phyloP scores from a whole-genome alignment of 2,888 invertebrate species.

The Chrysotoxum bicinctum region DNA sequence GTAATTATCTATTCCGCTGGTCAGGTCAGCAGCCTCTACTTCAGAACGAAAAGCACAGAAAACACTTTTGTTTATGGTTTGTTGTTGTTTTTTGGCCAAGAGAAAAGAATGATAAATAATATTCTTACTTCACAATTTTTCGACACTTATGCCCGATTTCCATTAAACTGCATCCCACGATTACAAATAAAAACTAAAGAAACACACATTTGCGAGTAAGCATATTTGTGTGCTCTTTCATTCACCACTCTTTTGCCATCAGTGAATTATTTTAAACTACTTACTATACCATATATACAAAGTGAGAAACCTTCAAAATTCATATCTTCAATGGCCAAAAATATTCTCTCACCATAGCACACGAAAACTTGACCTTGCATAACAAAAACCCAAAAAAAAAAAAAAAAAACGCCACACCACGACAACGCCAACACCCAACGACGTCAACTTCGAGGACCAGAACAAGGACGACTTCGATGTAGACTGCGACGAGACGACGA shows the following conservation, averaged over 20 bases:
- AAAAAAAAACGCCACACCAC: neutral
- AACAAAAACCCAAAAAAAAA: constrained; percentile 23
- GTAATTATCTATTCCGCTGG: too few relatives aligned
- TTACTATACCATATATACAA: neutral
- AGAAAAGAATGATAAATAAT: too few relatives aligned
- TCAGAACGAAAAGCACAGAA: too few relatives aligned
- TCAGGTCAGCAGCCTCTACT: too few relatives aligned
- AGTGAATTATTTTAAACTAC: neutral
- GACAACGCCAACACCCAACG: neutral
- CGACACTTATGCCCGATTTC: too few relatives aligned
- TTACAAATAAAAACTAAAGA: too few relatives aligned
- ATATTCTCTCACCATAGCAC: constrained; percentile 6
- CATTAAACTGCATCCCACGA: too few relatives aligned
- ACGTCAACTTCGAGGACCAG: neutral
- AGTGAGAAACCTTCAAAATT: neutral
- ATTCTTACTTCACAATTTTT: too few relatives aligned
- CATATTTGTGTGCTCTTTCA: neutral
- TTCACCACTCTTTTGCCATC: neutral
- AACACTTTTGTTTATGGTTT: too few relatives aligned
- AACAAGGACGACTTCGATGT: constrained; percentile 1
- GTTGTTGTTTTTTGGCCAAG: too few relatives aligned
- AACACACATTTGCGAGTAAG: too few relatives aligned
- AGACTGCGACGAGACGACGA: constrained; percentile 8
- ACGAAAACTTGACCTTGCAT: constrained; percentile 33
- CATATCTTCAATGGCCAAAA: constrained; percentile 1